These are phyloP conservation scores for Drosophila sp. DNA, from an alignment of 1,140 invertebrate genomes.

Conservation along the genomic window DNA sequence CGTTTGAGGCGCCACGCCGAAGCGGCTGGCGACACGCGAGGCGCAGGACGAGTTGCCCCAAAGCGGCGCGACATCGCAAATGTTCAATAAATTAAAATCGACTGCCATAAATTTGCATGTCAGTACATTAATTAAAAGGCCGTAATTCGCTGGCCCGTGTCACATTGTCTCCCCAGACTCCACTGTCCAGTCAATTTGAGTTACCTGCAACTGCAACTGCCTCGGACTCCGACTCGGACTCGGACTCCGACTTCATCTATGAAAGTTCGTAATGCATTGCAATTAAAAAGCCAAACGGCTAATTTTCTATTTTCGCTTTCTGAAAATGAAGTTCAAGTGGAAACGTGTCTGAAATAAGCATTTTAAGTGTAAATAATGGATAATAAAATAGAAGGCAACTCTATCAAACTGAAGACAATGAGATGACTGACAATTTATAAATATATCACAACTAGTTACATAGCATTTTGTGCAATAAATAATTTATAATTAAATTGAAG, in stretches of 20 bases:
- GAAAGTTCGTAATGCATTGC: neutral
- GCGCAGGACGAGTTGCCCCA: conserved; percentile 29
- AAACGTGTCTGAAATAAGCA: too few relatives aligned
- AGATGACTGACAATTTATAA: neutral
- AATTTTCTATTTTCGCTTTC: neutral
- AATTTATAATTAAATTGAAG: too few relatives aligned
- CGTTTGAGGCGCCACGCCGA: conserved; percentile 35
- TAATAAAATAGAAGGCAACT: too few relatives aligned
- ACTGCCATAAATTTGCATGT: conserved; percentile 83
- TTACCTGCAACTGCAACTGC: neutral
- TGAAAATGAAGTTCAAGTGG: neutral
- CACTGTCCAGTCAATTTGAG: neutral
- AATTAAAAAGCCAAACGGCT: neutral
- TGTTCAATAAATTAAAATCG: conserved; percentile 82
- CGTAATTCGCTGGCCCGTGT: conserved; percentile 72
- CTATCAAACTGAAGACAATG: neutral
- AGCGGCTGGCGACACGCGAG: conserved; percentile 7
- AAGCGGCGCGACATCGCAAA: conserved; percentile 48
- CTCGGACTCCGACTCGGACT: neutral
- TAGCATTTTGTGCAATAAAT: too few relatives aligned
- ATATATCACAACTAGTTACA: too few relatives aligned
- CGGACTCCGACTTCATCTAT: neutral
- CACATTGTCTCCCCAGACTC: conserved; percentile 46
- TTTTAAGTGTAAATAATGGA: too few relatives aligned
- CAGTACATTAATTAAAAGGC: conserved; percentile 84